Evolutionary conservation across 2,888 invertebrate species (phyloP), one percentile per base, ranked within the genome.

Genomic region (Malachius bipustulatus): DNA sequence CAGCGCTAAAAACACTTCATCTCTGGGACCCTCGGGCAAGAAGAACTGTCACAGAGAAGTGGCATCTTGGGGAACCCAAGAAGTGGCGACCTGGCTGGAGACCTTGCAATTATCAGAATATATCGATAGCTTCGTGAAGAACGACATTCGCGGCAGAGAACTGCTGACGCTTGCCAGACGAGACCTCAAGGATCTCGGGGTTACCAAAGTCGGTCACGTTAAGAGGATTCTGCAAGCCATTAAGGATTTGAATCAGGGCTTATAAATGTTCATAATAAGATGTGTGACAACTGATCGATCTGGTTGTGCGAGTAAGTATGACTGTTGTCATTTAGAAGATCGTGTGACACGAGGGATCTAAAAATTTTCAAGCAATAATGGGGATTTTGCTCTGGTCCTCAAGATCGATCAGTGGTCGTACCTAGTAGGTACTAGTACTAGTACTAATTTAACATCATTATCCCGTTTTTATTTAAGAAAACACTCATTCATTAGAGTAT

Each of bases 191-290:
- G 96, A 96, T 46, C 70, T 96, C 30, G 94, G 94, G 4, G 82
- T 96, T 35, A 81, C 82, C 6, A 96, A 96, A 66, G 88, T 96
- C 33, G 96, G 96, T 1, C 96, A 96, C 60, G 81, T 94, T 16
- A 96, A 96, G 65, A 75, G 96, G 54, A 85, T 97, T 47, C 75
- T 91, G 44, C 88, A 90, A 60, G 90, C 87, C 13, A 87, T 93
- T 42, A 85, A 87, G 63, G 91, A 93, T 60, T 65, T 85, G 44
- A 59, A 60, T 38, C 62, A 62, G 54, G 58, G 59, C 42, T 19
- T 19, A 19, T 19, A 19, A 19, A n/a, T n/a, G n/a, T n/a, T n/a
- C n/a, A n/a, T n/a, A n/a, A n/a, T n/a, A n/a, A n/a, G n/a, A n/a
- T n/a, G n/a, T n/a, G n/a, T n/a, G n/a, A n/a, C n/a, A n/a, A n/a